Percentiles rank a stretch among this genome's conserved stretches.
phyloP scores from a whole-genome alignment of 2,797 vertebrate species.

The Gymnopithys bicolor region DNA sequence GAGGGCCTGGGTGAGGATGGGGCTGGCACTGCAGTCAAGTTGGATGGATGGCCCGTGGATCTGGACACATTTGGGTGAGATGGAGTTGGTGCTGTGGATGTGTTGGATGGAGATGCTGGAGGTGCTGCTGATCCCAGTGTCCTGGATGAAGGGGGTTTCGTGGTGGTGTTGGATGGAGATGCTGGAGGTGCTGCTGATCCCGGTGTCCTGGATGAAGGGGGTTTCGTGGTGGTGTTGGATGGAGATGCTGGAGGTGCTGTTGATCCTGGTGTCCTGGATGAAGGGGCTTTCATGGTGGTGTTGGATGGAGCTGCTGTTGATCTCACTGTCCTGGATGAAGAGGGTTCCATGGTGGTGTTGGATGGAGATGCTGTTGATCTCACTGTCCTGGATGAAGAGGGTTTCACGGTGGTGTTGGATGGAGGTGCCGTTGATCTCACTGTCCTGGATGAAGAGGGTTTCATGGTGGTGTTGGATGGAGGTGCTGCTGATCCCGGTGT shows the following conservation, averaged over 20 bases:
- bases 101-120: rapidly evolving
- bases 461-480: rapidly evolving
- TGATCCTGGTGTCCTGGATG: too few species aligned
- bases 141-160: rapidly evolving
- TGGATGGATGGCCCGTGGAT: not conserved
- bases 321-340: rapidly evolving
- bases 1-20: rapidly evolving
- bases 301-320: not conserved
- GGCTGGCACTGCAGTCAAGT: rapidly evolving
- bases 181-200: rapidly evolving
- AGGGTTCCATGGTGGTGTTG: rapidly evolving
- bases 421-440: rapidly evolving
- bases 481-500: rapidly evolving
- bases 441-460: rapidly evolving
- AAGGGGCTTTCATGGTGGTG: too few species aligned
- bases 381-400: rapidly evolving
- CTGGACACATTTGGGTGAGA: rapidly evolving
- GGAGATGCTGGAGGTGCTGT: not conserved
- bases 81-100: rapidly evolving
- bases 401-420: rapidly evolving
- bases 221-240: rapidly evolving
- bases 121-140: rapidly evolving
- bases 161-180: not conserved
- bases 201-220: rapidly evolving
- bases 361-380: not conserved